Percentiles rank a stretch among this genome's conserved stretches.
Evolutionary conservation across 2,888 invertebrate genomes (phyloP).

Genomic region (Ophion costatus): DNA sequence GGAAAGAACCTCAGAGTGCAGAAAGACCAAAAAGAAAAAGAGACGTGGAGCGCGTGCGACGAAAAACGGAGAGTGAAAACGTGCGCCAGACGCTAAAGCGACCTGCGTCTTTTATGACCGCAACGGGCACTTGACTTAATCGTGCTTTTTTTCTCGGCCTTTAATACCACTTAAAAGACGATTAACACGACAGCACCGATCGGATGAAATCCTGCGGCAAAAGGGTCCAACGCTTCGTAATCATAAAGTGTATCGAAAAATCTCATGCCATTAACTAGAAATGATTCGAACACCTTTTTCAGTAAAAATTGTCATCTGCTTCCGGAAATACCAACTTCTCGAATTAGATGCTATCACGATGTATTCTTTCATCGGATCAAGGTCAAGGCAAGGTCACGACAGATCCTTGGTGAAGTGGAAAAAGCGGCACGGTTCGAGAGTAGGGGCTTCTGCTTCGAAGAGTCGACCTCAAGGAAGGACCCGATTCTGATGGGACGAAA

Average conservation of each 20-base stretch:
- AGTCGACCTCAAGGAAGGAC: too few relatives aligned
- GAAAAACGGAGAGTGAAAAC: constrained; percentile 34
- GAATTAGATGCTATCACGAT: not conserved
- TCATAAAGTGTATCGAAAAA: not conserved
- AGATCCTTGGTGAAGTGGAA: not conserved
- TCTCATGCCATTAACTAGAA: not conserved
- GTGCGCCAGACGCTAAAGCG: constrained; percentile 25
- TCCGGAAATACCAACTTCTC: not conserved
- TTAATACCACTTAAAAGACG: constrained; percentile 15
- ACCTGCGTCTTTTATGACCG: constrained; percentile 21
- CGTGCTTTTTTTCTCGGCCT: not conserved
- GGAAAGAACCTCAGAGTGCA: not conserved
- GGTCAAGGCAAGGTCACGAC: not conserved
- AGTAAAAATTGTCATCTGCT: not conserved
- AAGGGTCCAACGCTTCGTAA: not conserved
- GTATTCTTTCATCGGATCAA: not conserved
- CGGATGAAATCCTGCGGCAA: not conserved
- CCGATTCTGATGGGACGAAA: too few relatives aligned
- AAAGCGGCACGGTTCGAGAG: not conserved
- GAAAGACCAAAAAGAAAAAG: not conserved
- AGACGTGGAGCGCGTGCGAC: not conserved
- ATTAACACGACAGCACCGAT: not conserved
- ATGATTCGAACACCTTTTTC: not conserved
- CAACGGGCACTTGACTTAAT: constrained; percentile 4
- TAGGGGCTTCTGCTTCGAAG: too few relatives aligned